Percentiles rank a stretch among this genome's conserved stretches.
Conservation (phyloP, 2,888 invertebrate species). For the Chrysodeixis includens region DNA sequence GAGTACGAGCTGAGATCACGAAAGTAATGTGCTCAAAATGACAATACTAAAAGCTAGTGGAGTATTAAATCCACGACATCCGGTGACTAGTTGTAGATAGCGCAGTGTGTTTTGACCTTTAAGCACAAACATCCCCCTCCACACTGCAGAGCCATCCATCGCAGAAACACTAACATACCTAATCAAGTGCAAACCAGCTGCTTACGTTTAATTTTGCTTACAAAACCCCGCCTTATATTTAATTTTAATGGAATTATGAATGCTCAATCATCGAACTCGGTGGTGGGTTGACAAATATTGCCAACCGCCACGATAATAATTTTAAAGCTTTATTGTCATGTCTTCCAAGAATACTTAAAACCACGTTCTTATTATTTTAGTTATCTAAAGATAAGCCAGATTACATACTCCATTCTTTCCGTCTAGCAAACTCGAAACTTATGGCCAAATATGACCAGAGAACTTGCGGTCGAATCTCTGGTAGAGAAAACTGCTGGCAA, state of each 20-base stretch:
- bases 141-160: constrained; percentile 15
- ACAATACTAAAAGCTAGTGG: constrained; percentile 56
- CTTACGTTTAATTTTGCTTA: constrained; percentile 25
- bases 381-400: constrained; percentile 14
- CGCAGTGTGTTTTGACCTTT: constrained; percentile 52
- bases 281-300: constrained; percentile 20
- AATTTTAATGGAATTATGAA: neutral
- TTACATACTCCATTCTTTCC: constrained; percentile 12
- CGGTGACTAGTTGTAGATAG: constrained; percentile 52
- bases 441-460: neutral
- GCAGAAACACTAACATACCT: constrained; percentile 27
- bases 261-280: constrained; percentile 32
- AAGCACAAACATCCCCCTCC: constrained; percentile 22
- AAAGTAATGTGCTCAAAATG: constrained; percentile 57
- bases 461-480: too few relatives aligned
- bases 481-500: too few relatives aligned
- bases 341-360: constrained; percentile 44
- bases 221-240: constrained; percentile 21
- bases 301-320: constrained; percentile 12
- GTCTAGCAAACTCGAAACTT: constrained; percentile 11
- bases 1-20: constrained; percentile 63
- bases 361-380: constrained; percentile 43
- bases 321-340: constrained; percentile 49
- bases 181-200: constrained; percentile 28
- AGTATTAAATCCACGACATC: constrained; percentile 37